Base-by-base conservation (phyloP, 2,113 vertebrate genomes). In the Arenaria interpres region DNA sequence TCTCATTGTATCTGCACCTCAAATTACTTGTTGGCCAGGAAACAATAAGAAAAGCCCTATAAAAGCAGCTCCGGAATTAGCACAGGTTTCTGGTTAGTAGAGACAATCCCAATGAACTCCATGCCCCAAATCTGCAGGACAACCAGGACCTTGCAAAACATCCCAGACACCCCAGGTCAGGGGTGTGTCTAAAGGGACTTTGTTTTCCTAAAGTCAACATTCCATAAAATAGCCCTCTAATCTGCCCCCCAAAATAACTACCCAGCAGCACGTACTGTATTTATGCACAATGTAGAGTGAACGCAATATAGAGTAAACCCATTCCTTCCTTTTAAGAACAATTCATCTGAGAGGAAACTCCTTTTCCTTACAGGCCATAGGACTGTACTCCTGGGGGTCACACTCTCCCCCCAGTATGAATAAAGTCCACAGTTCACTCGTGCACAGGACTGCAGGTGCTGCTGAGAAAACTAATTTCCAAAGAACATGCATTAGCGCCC, bases 251-350 rank as follows among this genome's bases (percentile, higher is more conserved):
- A 21, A 19, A 51, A 76, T 14, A 69, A 57, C 64, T 7, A 14
- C 3, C 17, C 48, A 45, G 14, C 7, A 45, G 10, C 30, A 80
- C 1, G 0, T 21, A 33, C 18, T 28, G 4, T 4, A 15, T 3
- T 12, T 7, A 33, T 3, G 3, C 48, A 66, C 39, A 33, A 17
- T 2, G 21, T 1, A 62, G 48, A 90, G 43, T 2, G 12, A 76
- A 20, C 8, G 2, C 51, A 37, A 25, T 1, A 25, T 1, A 23
- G 46, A 78, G 4, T 8, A 35, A 64, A 57, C 9, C 37, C 24
- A n/a, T 53, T 41, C n/a, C 28, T 11, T 50, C 41, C 30, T n/a
- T 53, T 50, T 33, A 28, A 46, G 62, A 79, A 21, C 13, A 73
- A 69, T 11, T 73, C 4, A n/a, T 41, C 14, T 14, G 10, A 67